Conservation (phyloP, 2,797 vertebrate species). For the Neolamprologus multifasciatus region DNA sequence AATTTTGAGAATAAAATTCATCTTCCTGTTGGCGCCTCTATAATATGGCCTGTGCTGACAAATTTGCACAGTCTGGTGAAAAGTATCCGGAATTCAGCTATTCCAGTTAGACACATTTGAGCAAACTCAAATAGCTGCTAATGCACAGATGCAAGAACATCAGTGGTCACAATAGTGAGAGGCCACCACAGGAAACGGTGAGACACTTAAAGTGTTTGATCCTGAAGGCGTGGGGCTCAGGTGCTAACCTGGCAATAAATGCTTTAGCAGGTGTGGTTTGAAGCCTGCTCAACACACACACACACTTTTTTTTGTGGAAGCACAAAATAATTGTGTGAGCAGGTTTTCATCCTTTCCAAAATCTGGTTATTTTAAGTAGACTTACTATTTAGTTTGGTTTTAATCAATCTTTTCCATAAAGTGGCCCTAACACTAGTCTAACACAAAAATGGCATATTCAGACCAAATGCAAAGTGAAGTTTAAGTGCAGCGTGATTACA, state of each 20-base stretch:
- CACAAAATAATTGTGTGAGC: not conserved
- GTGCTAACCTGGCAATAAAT: not conserved
- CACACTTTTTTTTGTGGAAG: not conserved
- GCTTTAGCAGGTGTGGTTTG: not conserved
- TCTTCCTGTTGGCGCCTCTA: not conserved
- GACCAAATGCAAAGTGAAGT: not conserved
- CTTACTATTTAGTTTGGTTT: not conserved
- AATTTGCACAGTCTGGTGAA: not conserved
- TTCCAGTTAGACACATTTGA: not conserved
- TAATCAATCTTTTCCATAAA: not conserved
- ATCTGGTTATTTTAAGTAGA: not conserved
- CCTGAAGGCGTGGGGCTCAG: not conserved
- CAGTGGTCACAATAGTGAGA: not conserved
- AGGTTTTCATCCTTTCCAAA: not conserved
- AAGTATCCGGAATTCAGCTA: not conserved
- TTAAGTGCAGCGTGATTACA: not conserved
- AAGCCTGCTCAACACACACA: not conserved
- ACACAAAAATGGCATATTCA: not conserved
- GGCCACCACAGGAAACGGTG: not conserved
- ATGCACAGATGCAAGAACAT: not conserved
- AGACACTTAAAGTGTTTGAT: not conserved
- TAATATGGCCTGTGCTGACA: not conserved
- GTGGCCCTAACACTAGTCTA: not conserved
- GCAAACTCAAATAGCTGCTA: not conserved
- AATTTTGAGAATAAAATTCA: not conserved